Evolutionary conservation across 2,888 invertebrate species (phyloP).

Genomic region (Heliconius aoede): DNA sequence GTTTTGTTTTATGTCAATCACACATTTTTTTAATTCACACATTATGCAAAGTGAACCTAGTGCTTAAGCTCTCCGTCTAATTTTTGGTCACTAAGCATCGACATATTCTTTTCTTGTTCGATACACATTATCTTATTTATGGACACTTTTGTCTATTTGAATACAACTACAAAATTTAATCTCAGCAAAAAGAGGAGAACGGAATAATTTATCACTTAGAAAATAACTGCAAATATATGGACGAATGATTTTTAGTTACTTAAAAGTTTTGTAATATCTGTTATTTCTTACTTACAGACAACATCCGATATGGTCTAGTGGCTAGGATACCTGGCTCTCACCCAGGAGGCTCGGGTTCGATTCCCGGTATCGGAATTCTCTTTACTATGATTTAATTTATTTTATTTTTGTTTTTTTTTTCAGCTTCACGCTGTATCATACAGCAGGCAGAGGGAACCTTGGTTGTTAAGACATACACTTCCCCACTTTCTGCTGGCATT

Average conservation of each 20-base stretch:
- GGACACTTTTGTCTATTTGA: no score
- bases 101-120: no score
- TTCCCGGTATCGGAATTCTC: constrained; percentile 87
- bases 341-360: constrained; percentile 87
- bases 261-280: neutral
- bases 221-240: no score
- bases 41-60: neutral
- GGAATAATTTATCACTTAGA: neutral
- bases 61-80: constrained; percentile 1
- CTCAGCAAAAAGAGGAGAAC: neutral
- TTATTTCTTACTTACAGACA: constrained; percentile 45
- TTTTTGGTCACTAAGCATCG: neutral
- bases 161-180: no score
- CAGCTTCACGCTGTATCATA: no score
- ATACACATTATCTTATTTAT: no score
- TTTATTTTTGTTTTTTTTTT: neutral
- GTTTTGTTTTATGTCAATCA: no score
- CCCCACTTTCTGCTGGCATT: no score
- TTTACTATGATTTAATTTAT: no score
- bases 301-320: constrained; percentile 50
- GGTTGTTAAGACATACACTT: no score
- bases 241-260: neutral
- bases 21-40: neutral
- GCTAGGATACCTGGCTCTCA: constrained; percentile 47
- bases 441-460: no score